Base-by-base conservation (phyloP, 2,113 vertebrate genomes). In the Reinhardtius hippoglossoides region DNA sequence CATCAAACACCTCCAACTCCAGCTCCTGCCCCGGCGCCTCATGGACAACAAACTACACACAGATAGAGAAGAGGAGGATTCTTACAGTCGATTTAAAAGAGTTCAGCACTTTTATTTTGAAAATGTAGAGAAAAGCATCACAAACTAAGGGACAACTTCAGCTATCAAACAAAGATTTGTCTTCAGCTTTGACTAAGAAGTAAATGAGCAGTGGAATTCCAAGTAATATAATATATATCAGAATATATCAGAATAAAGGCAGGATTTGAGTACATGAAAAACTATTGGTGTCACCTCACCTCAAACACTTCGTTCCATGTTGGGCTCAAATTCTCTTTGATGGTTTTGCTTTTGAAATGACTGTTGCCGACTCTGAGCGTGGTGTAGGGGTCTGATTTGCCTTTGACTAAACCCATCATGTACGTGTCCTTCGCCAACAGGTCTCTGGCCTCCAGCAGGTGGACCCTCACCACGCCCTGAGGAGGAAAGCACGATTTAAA, bases 21-120 rank as follows among this genome's bases (percentile, higher is more conserved):
- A 99, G 90, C 87, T 98, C 96, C 76, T 99, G 98, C 16, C 98
- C 98, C 3, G 96, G 98, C 1, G 98, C 93, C 85, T 99, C 98
- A 56, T 99, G 96, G 70, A 98, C 92, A 59, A 98, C 94, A 93
- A 98, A 97, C 98, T 98, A 84, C 21, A 84, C 23, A 72, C 9
- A 60, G 7, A 6, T 40, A 55, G 21, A 67, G 0, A 15, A 35
- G 40, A 50, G 7, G 0, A 20, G 27, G 42, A 50, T 8, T 42
- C 3, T 42, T 42, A 42, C 21, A 16, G 20, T 46, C 16, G 9
- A 5, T n/a, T 37, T 42, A 26, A 42, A 23, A 13, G 23, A 12
- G 20, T 44, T 9, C 42, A 44, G 42, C 10, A 44, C 42, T 44
- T 44, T 15, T 44, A 12, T 15, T 44, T 15, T 13, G 1, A 9